Percentiles rank a stretch among this genome's conserved stretches.
phyloP scores from a whole-genome alignment of 2,888 invertebrate species.

The Volucella inflata region DNA sequence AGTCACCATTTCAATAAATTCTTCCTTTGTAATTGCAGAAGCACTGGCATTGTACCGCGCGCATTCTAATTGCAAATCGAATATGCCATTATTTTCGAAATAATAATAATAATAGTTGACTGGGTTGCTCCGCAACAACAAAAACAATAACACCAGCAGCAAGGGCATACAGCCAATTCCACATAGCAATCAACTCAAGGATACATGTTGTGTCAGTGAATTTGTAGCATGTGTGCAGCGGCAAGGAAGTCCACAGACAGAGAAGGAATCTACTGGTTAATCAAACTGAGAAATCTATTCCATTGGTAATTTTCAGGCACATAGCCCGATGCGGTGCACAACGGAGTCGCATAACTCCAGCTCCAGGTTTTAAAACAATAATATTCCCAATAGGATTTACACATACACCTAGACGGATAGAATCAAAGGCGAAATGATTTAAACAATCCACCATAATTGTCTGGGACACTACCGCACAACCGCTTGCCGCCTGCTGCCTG shows the following conservation, averaged over 20 bases:
- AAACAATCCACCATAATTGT: constrained; percentile 74
- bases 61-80: constrained; percentile 75
- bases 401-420: constrained; percentile 59
- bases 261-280: constrained; percentile 69
- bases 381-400: constrained; percentile 71
- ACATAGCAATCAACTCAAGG: constrained; percentile 56
- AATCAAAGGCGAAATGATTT: constrained; percentile 75
- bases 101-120: constrained; percentile 74
- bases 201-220: constrained; percentile 19
- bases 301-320: constrained; percentile 67
- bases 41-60: constrained; percentile 65
- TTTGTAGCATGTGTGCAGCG: constrained; percentile 20
- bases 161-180: constrained; percentile 9
- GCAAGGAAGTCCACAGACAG: constrained; percentile 50
- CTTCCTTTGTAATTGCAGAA: constrained; percentile 73
- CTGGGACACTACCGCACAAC: constrained; percentile 66
- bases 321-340: constrained; percentile 12
- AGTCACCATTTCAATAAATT: constrained; percentile 71
- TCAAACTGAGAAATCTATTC: constrained; percentile 75
- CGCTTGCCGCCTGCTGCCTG: too few relatives aligned
- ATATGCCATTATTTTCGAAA: constrained; percentile 74
- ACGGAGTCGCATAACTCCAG: constrained; percentile 48
- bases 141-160: too few relatives aligned
- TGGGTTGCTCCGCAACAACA: constrained; percentile 50
- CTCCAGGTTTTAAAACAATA: constrained; percentile 62